Evolutionary conservation across 1,140 invertebrate species (phyloP).

Genomic region (Nephotettix cincticeps): DNA sequence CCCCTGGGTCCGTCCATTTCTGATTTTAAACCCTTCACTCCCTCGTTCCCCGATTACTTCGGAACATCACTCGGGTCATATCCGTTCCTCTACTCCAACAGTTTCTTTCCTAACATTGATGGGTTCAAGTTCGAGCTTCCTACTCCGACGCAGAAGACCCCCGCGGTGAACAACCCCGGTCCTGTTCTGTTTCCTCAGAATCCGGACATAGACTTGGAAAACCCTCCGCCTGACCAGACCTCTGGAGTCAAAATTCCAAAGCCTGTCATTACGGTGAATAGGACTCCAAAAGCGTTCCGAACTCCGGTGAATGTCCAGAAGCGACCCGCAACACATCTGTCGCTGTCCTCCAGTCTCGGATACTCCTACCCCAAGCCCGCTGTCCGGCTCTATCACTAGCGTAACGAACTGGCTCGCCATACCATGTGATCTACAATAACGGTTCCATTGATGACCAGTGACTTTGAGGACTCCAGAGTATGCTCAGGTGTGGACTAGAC

Average conservation of each 20-base stretch:
- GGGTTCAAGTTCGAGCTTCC: conserved; percentile 1
- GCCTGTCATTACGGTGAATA: neutral
- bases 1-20: neutral
- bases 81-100: neutral
- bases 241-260: conserved; percentile 3
- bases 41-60: conserved; percentile 3
- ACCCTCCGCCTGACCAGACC: conserved; percentile 17
- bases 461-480: no score
- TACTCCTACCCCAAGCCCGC: conserved; percentile 13
- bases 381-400: neutral
- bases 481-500: no score
- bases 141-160: neutral
- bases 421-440: no score
- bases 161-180: neutral
- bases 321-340: neutral
- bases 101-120: neutral
- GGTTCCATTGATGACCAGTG: no score
- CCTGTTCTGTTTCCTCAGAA: conserved; percentile 9
- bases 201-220: neutral
- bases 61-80: neutral
- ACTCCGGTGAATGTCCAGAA: neutral
- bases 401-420: no score
- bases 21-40: neutral
- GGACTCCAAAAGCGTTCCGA: neutral
- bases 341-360: conserved; percentile 1